These are phyloP conservation scores for Himalopsyche japonica DNA, from an alignment of 2,888 invertebrate species.

Conservation along the genomic window DNA sequence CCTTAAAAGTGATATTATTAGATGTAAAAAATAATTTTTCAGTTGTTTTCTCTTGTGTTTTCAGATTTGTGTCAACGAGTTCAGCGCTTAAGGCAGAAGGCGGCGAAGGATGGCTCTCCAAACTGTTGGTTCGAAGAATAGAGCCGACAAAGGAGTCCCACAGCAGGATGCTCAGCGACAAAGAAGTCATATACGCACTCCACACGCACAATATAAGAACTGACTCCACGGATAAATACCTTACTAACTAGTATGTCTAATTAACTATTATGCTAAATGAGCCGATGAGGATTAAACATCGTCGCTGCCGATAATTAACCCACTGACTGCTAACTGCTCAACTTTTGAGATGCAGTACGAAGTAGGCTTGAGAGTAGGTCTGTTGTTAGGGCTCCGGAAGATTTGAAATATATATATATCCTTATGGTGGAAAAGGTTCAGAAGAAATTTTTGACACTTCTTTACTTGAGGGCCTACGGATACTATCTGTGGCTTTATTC, in stretches of 20 bases:
- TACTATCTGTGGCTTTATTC: no score
- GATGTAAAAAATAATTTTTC: neutral
- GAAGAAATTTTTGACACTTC: no score
- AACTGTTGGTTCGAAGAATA: slow-evolving; percentile 85
- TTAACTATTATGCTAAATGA: neutral
- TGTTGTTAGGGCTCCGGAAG: no score
- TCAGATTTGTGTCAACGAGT: slow-evolving; percentile 46
- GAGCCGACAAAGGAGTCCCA: slow-evolving; percentile 96
- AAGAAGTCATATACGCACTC: slow-evolving; percentile 92
- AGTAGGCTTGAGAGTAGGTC: no score
- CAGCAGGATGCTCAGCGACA: slow-evolving; percentile 94
- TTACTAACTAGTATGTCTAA: slow-evolving; percentile 84
- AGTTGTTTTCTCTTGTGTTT: neutral
- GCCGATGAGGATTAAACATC: no score
- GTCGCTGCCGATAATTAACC: neutral
- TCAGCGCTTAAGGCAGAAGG: slow-evolving; percentile 51
- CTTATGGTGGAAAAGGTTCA: no score
- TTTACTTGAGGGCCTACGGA: no score
- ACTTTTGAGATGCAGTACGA: no score
- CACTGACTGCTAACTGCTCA: no score
- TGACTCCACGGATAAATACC: slow-evolving; percentile 82
- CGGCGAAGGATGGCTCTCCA: slow-evolving; percentile 84
- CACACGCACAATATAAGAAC: slow-evolving; percentile 95
- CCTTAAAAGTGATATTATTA: no score
- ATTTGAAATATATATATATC: no score